phyloP scores from a whole-genome alignment of 2,797 vertebrate species.

The Aplochiton taeniatus region DNA sequence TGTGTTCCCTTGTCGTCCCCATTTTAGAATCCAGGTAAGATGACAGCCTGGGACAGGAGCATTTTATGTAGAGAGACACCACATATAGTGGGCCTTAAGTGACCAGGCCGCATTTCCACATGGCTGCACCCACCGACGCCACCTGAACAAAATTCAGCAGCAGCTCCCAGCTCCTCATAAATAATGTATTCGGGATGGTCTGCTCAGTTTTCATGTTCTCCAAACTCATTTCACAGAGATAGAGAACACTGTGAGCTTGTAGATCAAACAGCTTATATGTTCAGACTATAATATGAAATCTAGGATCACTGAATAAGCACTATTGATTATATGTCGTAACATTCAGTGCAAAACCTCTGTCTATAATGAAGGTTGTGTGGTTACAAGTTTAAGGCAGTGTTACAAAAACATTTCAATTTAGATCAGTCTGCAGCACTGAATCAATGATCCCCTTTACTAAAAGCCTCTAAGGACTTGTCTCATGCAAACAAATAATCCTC shows the following conservation, averaged over 20 bases:
- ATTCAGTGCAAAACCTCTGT: no score
- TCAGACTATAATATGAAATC: conserved; percentile 30
- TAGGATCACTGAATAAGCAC: not conserved
- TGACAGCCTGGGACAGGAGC: conserved; percentile 26
- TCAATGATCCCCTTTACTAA: conserved; percentile 12
- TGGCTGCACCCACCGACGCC: conserved; percentile 71
- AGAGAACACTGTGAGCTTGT: conserved; percentile 41
- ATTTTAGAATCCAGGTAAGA: conserved; percentile 44
- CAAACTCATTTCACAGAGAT: conserved; percentile 70
- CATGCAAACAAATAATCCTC: conserved; percentile 10
- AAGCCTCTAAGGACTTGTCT: conserved; percentile 11
- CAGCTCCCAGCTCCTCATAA: conserved; percentile 70
- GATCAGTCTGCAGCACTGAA: no score
- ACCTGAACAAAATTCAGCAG: conserved; percentile 73
- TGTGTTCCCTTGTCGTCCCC: conserved; percentile 39
- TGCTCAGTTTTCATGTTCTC: conserved; percentile 73
- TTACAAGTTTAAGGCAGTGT: no score
- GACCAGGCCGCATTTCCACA: conserved; percentile 71
- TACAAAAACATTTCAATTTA: no score
- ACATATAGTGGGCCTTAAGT: conserved; percentile 71
- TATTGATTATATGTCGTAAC: no score
- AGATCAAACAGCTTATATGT: conserved; percentile 32
- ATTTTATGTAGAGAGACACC: conserved; percentile 65
- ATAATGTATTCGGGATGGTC: conserved; percentile 70
- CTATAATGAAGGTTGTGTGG: no score